Conservation (phyloP, 2,888 invertebrate species). For the Chrysolina oricalcia region DNA sequence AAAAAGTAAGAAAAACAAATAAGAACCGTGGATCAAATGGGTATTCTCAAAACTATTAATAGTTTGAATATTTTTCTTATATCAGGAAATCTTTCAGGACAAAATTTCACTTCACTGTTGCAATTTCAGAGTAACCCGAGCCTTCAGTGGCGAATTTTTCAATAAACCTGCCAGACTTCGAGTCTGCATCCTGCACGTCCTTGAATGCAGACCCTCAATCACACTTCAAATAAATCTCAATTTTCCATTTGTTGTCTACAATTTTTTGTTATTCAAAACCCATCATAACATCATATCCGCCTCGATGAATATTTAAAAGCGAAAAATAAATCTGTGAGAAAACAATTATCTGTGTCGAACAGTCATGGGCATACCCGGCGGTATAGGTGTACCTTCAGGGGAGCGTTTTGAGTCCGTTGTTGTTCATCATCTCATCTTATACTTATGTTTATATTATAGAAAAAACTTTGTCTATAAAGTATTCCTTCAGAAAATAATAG, state of each 20-base stretch:
- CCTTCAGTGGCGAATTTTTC: neutral
- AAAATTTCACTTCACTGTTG: neutral
- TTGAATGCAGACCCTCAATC: slow-evolving; percentile 13
- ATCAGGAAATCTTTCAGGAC: no score
- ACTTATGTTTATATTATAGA: no score
- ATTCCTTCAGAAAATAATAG: no score
- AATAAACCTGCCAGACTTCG: neutral
- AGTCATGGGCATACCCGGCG: slow-evolving; percentile 11
- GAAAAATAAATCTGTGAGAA: slow-evolving; percentile 27
- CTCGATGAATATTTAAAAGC: slow-evolving; percentile 43
- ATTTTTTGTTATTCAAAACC: slow-evolving; percentile 19
- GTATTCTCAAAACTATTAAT: no score
- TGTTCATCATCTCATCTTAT: no score
- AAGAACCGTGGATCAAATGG: no score
- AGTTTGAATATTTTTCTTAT: no score
- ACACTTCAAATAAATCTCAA: slow-evolving; percentile 11
- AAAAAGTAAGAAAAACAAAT: no score
- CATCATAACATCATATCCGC: slow-evolving; percentile 48
- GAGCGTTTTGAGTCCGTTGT: no score
- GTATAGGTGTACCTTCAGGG: no score
- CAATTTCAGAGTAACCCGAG: neutral
- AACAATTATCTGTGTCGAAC: slow-evolving; percentile 34
- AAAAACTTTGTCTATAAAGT: no score
- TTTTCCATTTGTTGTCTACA: slow-evolving; percentile 28
- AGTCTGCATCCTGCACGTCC: slow-evolving; percentile 5